Percentiles rank a stretch among this genome's conserved stretches.
Evolutionary conservation across 2,797 vertebrate species (phyloP).

Genomic region (Carduelis carduelis): DNA sequence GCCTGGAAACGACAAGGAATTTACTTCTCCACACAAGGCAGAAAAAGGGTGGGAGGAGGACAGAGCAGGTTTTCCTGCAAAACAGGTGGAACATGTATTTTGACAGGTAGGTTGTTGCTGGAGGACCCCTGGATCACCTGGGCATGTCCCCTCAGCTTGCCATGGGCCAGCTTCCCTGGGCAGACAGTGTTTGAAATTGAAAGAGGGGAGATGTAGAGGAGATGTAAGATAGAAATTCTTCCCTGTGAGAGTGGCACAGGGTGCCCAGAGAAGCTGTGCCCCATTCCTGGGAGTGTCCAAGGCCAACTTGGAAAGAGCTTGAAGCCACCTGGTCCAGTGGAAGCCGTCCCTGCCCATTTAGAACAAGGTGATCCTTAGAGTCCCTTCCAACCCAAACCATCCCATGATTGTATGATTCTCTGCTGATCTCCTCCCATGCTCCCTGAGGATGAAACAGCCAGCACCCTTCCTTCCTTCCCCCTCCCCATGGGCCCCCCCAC

Average conservation of each 20-base stretch:
- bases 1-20: not conserved
- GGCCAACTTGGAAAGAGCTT: accelerated
- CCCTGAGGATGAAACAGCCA: not conserved
- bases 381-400: not conserved
- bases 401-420: not conserved
- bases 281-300: not conserved
- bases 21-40: not conserved
- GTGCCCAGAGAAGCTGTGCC: not conserved
- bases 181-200: not conserved
- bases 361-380: not conserved
- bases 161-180: not conserved
- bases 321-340: accelerated
- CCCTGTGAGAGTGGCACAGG: not conserved
- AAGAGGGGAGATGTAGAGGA: not conserved
- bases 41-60: not conserved
- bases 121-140: not conserved
- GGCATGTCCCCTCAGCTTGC: accelerated
- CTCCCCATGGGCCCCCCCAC: not conserved
- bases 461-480: not conserved
- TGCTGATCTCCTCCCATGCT: not conserved
- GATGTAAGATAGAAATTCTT: not conserved
- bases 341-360: not conserved
- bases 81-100: not conserved
- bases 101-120: not conserved
- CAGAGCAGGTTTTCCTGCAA: not conserved